A percentile compares a stretch with the other conserved stretches of the same genome.
Conservation (phyloP, 2,888 invertebrate genomes). For the Salticus scenicus region DNA sequence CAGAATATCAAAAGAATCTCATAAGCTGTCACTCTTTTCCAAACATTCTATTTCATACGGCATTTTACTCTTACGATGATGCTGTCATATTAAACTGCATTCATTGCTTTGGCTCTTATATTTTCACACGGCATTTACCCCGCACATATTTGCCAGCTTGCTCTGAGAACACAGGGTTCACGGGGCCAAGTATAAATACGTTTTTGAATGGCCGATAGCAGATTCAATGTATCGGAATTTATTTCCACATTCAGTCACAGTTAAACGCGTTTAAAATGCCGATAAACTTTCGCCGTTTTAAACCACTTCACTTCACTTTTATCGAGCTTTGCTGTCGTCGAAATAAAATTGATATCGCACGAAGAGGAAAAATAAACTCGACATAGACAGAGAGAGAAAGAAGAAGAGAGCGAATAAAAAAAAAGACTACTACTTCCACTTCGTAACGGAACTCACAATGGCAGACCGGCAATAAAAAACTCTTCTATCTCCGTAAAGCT, state of each 20-base stretch:
- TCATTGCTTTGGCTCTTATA: slow-evolving; percentile 38
- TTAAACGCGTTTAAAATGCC: slow-evolving; percentile 66
- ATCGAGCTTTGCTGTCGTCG: slow-evolving; percentile 64
- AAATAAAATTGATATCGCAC: slow-evolving; percentile 60
- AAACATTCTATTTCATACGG: slow-evolving; percentile 40
- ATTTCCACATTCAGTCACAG: slow-evolving; percentile 67
- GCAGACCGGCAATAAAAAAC: slow-evolving; percentile 66
- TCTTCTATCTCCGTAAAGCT: slow-evolving; percentile 68
- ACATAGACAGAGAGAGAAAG: slow-evolving; percentile 20
- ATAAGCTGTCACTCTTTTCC: slow-evolving; percentile 28
- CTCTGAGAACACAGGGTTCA: slow-evolving; percentile 58
- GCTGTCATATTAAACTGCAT: slow-evolving; percentile 62
- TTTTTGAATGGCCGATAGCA: slow-evolving; percentile 63
- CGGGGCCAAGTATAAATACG: slow-evolving; percentile 63
- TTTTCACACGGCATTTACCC: slow-evolving; percentile 64
- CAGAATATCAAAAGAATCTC: slow-evolving; percentile 7
- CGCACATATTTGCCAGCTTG: slow-evolving; percentile 39
- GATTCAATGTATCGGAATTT: slow-evolving; percentile 68
- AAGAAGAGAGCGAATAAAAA: slow-evolving; percentile 3
- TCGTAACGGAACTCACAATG: slow-evolving; percentile 54
- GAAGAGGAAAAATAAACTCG: slow-evolving; percentile 59
- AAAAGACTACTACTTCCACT: slow-evolving; percentile 51
- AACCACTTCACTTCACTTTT: slow-evolving; percentile 67
- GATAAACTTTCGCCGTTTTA: slow-evolving; percentile 67
- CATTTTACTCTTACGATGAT: slow-evolving; percentile 34